phyloP scores from a whole-genome alignment of 1,140 invertebrate species.

The Druon quercuslanigerum region DNA sequence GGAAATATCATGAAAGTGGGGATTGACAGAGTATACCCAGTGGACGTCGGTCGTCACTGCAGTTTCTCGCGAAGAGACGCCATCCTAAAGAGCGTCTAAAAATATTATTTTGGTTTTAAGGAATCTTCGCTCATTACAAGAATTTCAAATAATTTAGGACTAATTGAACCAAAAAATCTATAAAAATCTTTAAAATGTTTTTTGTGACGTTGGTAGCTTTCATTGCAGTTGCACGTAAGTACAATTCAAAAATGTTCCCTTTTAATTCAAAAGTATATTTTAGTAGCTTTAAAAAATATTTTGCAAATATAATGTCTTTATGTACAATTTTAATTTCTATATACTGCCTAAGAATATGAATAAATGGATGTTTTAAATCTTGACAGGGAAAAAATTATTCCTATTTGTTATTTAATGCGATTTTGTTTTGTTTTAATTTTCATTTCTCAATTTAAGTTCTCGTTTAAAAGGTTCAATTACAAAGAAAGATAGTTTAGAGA shows the following conservation, averaged over 20 bases:
- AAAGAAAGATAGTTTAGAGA: no score
- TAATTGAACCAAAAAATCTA: constrained; percentile 18
- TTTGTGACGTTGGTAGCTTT: constrained; percentile 55
- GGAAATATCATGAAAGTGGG: constrained; percentile 66
- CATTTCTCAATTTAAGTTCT: no score
- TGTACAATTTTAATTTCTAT: no score
- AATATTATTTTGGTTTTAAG: constrained; percentile 38
- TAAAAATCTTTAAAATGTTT: constrained; percentile 57
- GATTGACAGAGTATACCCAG: constrained; percentile 68
- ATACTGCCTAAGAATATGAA: no score
- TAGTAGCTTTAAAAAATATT: no score
- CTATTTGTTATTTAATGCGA: no score
- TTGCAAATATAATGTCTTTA: no score
- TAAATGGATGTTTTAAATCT: no score
- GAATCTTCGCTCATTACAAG: constrained; percentile 5
- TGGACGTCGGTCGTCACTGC: constrained; percentile 57
- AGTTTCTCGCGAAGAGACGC: constrained; percentile 64
- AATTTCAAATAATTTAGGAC: constrained; percentile 27
- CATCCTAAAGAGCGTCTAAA: constrained; percentile 62
- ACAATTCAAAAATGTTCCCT: constrained; percentile 32
- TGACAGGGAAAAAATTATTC: no score
- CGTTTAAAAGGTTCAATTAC: no score
- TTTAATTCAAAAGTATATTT: no score
- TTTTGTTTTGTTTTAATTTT: no score
- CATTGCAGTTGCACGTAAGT: constrained; percentile 64